Conservation (phyloP, 2,888 invertebrate genomes). For the Acanthococcus lagerstroemiae region DNA sequence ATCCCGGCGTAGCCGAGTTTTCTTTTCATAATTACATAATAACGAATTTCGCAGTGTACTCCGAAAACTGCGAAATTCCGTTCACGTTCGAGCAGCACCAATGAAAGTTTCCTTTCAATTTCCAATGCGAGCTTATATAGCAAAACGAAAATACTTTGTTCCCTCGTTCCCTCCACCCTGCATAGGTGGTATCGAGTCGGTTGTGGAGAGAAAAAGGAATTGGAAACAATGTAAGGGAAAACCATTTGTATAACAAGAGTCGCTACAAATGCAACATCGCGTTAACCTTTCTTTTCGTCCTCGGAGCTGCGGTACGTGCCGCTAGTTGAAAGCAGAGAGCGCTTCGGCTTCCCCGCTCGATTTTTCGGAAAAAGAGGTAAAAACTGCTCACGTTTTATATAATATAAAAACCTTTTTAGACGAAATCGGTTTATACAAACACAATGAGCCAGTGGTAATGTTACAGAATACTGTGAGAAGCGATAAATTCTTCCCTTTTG, state of each 20-base stretch:
- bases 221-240: conserved; percentile 28
- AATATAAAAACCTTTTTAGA: conserved; percentile 21
- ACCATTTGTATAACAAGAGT: conserved; percentile 29
- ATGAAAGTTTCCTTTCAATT: too few species aligned
- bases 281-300: conserved; percentile 15
- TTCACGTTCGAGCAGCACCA: too few species aligned
- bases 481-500: conserved; percentile 28
- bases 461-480: conserved; percentile 25
- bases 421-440: conserved; percentile 28
- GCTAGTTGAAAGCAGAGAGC: too few species aligned
- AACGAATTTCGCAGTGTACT: too few species aligned
- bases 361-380: not conserved
- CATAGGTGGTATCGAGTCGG: too few species aligned
- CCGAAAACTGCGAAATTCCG: too few species aligned
- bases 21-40: too few species aligned
- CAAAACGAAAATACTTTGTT: too few species aligned
- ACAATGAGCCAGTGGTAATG: conserved; percentile 26
- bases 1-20: too few species aligned
- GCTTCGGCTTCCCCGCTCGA: not conserved
- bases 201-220: too few species aligned
- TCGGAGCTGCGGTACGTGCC: not conserved
- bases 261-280: conserved; percentile 28
- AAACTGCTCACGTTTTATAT: not conserved
- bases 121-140: too few species aligned
- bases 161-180: too few species aligned